Percentiles rank a stretch among this genome's conserved stretches.
Evolutionary conservation across 2,888 invertebrate species (phyloP).

Genomic region (Pomacea canaliculata): DNA sequence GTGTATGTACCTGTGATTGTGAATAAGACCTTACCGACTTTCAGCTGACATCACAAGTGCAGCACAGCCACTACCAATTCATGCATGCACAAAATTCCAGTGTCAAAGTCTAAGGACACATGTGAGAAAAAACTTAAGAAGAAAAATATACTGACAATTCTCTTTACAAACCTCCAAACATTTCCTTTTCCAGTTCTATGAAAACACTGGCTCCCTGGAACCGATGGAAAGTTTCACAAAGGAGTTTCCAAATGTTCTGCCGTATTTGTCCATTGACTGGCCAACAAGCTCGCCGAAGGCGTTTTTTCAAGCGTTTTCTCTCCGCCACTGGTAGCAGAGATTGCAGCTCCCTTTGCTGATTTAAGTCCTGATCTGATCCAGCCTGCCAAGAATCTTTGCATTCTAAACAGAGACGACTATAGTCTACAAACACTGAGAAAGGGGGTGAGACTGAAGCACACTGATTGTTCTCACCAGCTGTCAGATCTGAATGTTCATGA

Average conservation of each 20-base stretch:
- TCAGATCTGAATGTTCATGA: too few relatives aligned
- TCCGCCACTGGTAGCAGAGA: background rate
- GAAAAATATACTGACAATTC: too few relatives aligned
- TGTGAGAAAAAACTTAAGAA: too few relatives aligned
- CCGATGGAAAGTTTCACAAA: conserved; percentile 15
- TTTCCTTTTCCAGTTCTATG: conserved; percentile 61
- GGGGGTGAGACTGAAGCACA: background rate
- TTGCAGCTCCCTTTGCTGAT: conserved; percentile 15
- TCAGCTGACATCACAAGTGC: too few relatives aligned
- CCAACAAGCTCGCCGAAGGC: conserved; percentile 13
- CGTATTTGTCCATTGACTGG: background rate
- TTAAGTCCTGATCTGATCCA: conserved; percentile 10
- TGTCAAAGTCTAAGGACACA: too few relatives aligned
- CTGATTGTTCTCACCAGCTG: too few relatives aligned
- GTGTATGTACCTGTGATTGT: too few relatives aligned
- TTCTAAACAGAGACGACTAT: conserved; percentile 4
- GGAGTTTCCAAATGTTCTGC: conserved; percentile 6
- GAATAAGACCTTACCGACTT: too few relatives aligned
- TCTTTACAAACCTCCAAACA: conserved; percentile 25
- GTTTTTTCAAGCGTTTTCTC: conserved; percentile 18
- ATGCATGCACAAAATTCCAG: too few relatives aligned
- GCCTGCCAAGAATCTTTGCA: conserved; percentile 29
- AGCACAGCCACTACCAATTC: too few relatives aligned
- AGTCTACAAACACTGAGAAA: conserved; percentile 23
- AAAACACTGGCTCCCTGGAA: conserved; percentile 28